Evolutionary conservation across 2,888 invertebrate species (phyloP), one percentile per base, ranked within the genome.

Genomic region (Agonopterix arenella): DNA sequence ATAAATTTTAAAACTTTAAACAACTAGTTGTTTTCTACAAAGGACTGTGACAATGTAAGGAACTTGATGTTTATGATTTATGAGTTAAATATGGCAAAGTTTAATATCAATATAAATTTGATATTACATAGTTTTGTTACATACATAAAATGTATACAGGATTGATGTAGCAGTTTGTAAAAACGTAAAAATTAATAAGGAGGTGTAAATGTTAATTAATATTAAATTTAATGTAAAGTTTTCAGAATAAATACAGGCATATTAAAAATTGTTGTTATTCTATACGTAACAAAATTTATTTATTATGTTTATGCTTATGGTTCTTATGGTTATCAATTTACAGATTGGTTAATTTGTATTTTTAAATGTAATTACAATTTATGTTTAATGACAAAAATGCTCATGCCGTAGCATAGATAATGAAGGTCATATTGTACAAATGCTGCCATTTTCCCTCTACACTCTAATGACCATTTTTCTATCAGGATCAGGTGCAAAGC

Each of bases 221-320:
- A 62, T 56, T 53, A 64, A 61, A 67, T 60, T 66, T 57, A 67
- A 60, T 65, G 66, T 64, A 65, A 70, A 67, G 59, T 57, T 64
- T 66, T 69, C 56, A 64, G 62, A 70, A 66, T 65, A 66, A 66
- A 66, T 58, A 57, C 61, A 58, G 59, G 58, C 58, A 60, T 62
- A 66, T 52, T 59, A 46, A 42, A 37, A 28, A 38, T 41, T 36
- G n/a, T 42, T 13, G 9, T 49, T 46, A 43, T 38, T 52, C 4
- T 40, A 4, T 40, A 38, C 1, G 28, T 28, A 1, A 28, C 40
- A 4, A 8, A 38, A 38, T 10, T n/a, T 38, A 10, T 38, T 10
- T 38, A 38, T 38, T 38, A 40, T 10, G 4, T 1, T 9, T 3
- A 38, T n/a, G 40, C 4, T 40, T 28, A 5, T 18, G 18, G 5